Percentiles rank a stretch among this genome's conserved stretches.
Conservation (phyloP, 2,888 invertebrate species). For the Agonopterix heracliana region DNA sequence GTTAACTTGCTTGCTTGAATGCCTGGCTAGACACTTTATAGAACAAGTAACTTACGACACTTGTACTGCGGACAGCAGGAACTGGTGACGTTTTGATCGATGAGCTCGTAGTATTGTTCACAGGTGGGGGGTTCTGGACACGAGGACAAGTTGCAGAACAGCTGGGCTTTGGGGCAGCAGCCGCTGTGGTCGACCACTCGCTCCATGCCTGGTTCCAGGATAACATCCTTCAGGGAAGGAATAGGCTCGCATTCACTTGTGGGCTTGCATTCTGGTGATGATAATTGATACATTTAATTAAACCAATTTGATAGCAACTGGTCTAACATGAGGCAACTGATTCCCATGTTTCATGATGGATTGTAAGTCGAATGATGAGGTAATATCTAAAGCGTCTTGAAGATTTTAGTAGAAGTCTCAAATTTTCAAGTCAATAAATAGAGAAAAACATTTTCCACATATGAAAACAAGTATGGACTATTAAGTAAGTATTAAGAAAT, state of each 20-base stretch:
- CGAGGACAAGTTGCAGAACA: conserved; percentile 76
- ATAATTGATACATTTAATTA: background rate
- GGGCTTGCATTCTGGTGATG: conserved; percentile 82
- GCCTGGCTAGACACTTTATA: too few relatives aligned
- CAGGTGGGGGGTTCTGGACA: conserved; percentile 80
- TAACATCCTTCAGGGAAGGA: conserved; percentile 49
- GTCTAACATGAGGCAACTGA: background rate
- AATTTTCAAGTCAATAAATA: too few relatives aligned
- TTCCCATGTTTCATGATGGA: too few relatives aligned
- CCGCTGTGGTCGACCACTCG: conserved; percentile 65
- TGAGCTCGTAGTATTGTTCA: conserved; percentile 73
- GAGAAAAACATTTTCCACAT: too few relatives aligned
- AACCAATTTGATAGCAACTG: background rate
- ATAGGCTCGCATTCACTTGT: conserved; percentile 79
- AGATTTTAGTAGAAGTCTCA: too few relatives aligned
- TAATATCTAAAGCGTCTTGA: too few relatives aligned
- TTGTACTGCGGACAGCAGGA: conserved; percentile 81
- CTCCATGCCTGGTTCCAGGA: conserved; percentile 79
- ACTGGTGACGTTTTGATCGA: conserved; percentile 35
- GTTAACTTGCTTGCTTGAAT: too few relatives aligned
- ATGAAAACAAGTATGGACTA: too few relatives aligned
- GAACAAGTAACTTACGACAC: conserved; percentile 72
- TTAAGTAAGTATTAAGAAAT: too few relatives aligned
- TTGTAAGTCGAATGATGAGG: too few relatives aligned
- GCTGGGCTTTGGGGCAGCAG: conserved; percentile 81